Evolutionary conservation across 2,797 vertebrate genomes (phyloP).

Genomic region (Moxostoma hubbsi): DNA sequence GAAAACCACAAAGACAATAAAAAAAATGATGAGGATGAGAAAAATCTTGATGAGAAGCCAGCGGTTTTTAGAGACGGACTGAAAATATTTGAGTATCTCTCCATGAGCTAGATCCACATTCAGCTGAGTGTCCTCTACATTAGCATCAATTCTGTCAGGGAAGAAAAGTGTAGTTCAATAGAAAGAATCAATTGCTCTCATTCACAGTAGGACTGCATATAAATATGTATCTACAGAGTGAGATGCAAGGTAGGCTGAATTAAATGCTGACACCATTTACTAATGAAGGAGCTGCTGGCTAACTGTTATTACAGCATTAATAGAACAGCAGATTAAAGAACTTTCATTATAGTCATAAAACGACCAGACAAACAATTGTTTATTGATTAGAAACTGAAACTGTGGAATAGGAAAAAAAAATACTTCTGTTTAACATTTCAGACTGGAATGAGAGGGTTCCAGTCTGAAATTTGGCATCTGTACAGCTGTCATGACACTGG

Average conservation of each 20-base stretch:
- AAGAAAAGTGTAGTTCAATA: background rate
- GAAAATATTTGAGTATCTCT: slow-evolving; percentile 87
- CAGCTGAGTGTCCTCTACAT: slow-evolving; percentile 81
- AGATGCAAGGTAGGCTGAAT: background rate
- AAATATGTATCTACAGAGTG: background rate
- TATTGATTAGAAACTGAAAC: slow-evolving; percentile 20
- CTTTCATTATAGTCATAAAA: background rate
- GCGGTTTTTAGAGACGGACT: slow-evolving; percentile 83
- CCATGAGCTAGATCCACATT: slow-evolving; percentile 81
- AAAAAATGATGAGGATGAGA: slow-evolving; percentile 84
- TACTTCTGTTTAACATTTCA: background rate
- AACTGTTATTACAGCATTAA: background rate
- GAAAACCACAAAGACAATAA: slow-evolving; percentile 85
- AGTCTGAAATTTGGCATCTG: no score
- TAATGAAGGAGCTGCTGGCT: background rate
- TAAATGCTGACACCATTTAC: background rate
- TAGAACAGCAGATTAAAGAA: background rate
- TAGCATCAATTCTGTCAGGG: slow-evolving; percentile 79
- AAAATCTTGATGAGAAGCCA: slow-evolving; percentile 88
- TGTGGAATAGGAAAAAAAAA: background rate
- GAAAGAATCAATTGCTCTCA: background rate
- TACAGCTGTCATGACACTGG: no score
- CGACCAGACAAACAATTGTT: background rate
- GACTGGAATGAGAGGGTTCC: background rate
- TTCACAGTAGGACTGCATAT: background rate